Evolutionary conservation across 2,888 invertebrate genomes (phyloP).

Genomic region (Eupithecia vulgata): DNA sequence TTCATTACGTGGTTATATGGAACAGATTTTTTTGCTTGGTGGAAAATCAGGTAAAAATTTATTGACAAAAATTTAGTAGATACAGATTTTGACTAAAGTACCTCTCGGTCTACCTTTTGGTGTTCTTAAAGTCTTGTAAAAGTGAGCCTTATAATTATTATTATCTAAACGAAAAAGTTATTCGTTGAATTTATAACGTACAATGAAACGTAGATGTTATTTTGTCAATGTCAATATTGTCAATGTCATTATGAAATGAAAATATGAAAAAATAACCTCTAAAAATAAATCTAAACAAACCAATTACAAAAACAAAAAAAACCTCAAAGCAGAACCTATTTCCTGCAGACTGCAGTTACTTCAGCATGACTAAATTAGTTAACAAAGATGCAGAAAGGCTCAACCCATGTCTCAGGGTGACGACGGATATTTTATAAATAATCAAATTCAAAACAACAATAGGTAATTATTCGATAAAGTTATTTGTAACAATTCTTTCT

Average conservation of each 20-base stretch:
- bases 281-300: not conserved
- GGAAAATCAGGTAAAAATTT: not conserved
- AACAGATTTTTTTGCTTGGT: not conserved
- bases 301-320: not conserved
- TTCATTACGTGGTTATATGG: constrained; percentile 43
- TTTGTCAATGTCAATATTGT: not conserved
- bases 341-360: not conserved
- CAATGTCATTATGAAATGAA: not conserved
- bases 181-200: not conserved
- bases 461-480: constrained; percentile 40
- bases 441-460: not conserved
- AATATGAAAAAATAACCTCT: not conserved
- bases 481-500: constrained; percentile 33
- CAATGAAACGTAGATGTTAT: not conserved
- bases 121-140: not conserved
- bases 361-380: constrained; percentile 59
- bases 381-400: constrained; percentile 68
- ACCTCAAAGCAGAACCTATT: not conserved
- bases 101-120: too few species aligned
- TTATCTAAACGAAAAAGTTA: not conserved
- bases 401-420: constrained; percentile 75
- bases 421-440: not conserved
- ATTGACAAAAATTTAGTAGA: not conserved
- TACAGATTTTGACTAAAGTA: too few species aligned
- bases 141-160: not conserved